A percentile compares a stretch with the other conserved stretches of the same genome.
Evolutionary conservation across 2,888 invertebrate species (phyloP).

Genomic region (Lutraria lutraria): DNA sequence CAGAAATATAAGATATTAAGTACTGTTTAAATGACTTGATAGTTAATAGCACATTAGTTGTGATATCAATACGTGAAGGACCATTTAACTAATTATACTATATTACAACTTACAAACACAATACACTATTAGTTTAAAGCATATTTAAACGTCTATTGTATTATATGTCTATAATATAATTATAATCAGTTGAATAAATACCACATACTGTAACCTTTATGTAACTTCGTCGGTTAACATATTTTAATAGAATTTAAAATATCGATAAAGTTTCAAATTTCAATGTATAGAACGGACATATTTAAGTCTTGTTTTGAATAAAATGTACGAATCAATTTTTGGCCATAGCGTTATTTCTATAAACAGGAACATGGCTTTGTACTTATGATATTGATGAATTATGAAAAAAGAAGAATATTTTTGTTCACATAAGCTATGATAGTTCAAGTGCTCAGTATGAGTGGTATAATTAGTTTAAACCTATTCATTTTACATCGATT

Average conservation of each 20-base stretch:
- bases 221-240: neutral
- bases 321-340: too few relatives aligned
- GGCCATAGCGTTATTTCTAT: too few relatives aligned
- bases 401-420: too few relatives aligned
- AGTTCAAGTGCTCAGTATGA: too few relatives aligned
- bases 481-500: too few relatives aligned
- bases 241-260: slow-evolving; percentile 23
- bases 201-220: neutral
- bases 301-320: neutral
- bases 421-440: too few relatives aligned
- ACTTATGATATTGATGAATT: too few relatives aligned
- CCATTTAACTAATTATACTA: slow-evolving; percentile 8
- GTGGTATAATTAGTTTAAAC: too few relatives aligned
- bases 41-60: neutral
- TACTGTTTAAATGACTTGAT: neutral
- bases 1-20: neutral
- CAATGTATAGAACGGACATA: neutral
- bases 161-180: neutral
- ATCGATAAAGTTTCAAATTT: slow-evolving; percentile 11
- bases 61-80: neutral
- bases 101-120: neutral
- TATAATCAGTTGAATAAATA: slow-evolving; percentile 9
- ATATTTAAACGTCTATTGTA: neutral
- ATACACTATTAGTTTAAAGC: slow-evolving; percentile 19
- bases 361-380: too few relatives aligned